Conservation (phyloP, 2,113 vertebrate genomes). For the Eurystomus gularis region DNA sequence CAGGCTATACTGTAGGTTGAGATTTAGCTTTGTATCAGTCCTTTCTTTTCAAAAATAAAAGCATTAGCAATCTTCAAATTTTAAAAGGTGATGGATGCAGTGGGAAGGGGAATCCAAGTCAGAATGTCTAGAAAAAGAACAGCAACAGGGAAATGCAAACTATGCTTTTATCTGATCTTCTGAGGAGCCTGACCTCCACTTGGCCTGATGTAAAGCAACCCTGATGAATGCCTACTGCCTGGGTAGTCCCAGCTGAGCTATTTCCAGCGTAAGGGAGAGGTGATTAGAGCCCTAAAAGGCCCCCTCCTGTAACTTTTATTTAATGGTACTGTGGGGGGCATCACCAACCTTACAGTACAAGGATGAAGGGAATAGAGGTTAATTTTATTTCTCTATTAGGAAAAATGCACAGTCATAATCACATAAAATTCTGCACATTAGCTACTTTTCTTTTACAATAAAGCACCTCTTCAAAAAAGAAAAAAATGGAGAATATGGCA, state of each 20-base stretch:
- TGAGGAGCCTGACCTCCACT: neutral
- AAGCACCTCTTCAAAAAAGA: slow-evolving; percentile 35
- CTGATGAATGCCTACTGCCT: neutral
- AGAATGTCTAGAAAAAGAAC: neutral
- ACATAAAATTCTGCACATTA: slow-evolving; percentile 33
- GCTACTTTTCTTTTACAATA: slow-evolving; percentile 35
- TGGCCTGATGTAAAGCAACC: neutral
- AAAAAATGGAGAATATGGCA: neutral
- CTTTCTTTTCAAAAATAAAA: neutral
- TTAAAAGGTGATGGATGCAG: neutral
- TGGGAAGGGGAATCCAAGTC: neutral
- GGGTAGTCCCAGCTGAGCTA: neutral
- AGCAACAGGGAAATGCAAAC: neutral
- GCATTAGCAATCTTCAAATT: neutral
- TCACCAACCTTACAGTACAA: neutral
- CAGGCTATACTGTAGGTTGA: neutral
- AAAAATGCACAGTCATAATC: slow-evolving; percentile 36
- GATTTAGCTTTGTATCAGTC: neutral
- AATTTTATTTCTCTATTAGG: neutral
- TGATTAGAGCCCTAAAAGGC: neutral
- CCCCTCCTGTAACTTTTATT: neutral
- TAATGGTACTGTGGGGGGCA: neutral
- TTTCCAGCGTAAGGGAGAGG: neutral
- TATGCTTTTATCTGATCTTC: neutral
- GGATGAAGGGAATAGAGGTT: neutral